Evolutionary conservation across 2,888 invertebrate genomes (phyloP).

Genomic region (Cerceris ruficornis): DNA sequence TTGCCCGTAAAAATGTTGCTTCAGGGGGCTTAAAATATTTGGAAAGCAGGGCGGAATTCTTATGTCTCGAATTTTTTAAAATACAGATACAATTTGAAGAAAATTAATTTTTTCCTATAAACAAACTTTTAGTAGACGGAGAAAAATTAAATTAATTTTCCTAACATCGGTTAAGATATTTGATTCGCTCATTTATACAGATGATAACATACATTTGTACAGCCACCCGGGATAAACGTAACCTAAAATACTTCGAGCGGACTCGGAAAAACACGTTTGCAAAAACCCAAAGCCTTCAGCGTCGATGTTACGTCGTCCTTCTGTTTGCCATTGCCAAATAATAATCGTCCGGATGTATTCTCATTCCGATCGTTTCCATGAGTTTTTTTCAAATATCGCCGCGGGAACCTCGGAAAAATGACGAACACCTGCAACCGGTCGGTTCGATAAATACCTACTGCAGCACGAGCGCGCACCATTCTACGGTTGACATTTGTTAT

Average conservation of each 20-base stretch:
- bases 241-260: too few relatives aligned
- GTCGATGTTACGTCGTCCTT: neutral
- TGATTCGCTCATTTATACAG: too few relatives aligned
- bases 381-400: constrained; percentile 23
- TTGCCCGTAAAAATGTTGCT: neutral
- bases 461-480: constrained; percentile 15
- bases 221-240: too few relatives aligned
- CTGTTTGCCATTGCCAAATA: neutral
- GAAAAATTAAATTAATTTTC: too few relatives aligned
- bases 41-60: neutral
- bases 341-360: constrained; percentile 12
- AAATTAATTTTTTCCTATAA: too few relatives aligned
- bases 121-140: too few relatives aligned
- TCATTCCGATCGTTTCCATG: constrained; percentile 17
- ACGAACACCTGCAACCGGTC: constrained; percentile 34
- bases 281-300: neutral
- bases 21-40: neutral
- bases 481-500: constrained; percentile 65
- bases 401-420: constrained; percentile 32
- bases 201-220: too few relatives aligned
- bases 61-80: too few relatives aligned
- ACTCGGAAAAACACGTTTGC: too few relatives aligned
- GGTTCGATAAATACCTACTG: constrained; percentile 44
- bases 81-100: too few relatives aligned
- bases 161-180: too few relatives aligned